Percentiles rank a stretch among this genome's conserved stretches.
These are phyloP conservation scores for Mixornis gularis DNA, from an alignment of 2,113 vertebrate species.

Conservation along the genomic window DNA sequence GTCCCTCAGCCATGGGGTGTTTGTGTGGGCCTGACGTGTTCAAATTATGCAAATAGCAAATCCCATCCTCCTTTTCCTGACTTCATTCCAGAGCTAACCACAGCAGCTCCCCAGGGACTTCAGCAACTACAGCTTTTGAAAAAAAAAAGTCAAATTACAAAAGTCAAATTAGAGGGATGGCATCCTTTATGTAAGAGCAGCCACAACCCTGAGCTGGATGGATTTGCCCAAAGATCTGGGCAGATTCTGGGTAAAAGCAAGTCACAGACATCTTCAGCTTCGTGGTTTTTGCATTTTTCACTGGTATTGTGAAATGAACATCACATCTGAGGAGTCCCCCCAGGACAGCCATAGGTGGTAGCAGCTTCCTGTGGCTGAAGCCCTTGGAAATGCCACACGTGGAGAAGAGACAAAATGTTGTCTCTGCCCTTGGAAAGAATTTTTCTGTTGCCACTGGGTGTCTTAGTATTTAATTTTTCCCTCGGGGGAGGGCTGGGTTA, in stretches of 20 bases:
- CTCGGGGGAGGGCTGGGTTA: neutral
- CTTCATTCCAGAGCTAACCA: neutral
- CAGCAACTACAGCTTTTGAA: neutral
- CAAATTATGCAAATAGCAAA: neutral
- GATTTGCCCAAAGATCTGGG: neutral
- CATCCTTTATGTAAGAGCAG: neutral
- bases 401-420: neutral
- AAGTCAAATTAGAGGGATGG: neutral
- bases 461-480: neutral
- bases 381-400: neutral
- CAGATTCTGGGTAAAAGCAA: neutral
- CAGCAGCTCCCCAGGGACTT: neutral
- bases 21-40: neutral
- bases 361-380: neutral
- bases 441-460: neutral
- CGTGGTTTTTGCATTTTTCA: neutral
- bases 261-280: neutral
- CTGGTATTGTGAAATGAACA: neutral
- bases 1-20: rapidly evolving
- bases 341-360: neutral
- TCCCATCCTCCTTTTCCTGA: neutral
- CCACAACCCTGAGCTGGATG: neutral
- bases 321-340: neutral
- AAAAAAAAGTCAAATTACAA: neutral
- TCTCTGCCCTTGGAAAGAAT: neutral